phyloP scores from a whole-genome alignment of 2,888 invertebrate genomes.

The Phaonia tiefii region DNA sequence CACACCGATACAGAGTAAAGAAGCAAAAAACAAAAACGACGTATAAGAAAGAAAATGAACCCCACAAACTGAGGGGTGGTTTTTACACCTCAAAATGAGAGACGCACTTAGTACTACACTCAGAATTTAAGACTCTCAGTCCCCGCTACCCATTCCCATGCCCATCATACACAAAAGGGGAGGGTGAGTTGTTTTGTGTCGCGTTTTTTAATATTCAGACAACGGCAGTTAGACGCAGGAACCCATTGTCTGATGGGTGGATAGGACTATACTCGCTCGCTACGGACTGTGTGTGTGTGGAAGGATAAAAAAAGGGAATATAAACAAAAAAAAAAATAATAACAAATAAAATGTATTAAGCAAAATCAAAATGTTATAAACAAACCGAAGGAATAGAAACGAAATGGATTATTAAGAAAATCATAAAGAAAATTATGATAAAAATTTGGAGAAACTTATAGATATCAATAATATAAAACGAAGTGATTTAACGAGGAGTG shows the following conservation, averaged over 20 bases:
- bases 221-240: constrained; percentile 25
- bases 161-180: background rate
- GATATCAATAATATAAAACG: background rate
- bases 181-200: constrained; percentile 33
- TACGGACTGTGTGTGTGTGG: no score
- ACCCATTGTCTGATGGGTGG: constrained; percentile 36
- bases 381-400: background rate
- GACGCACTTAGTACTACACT: background rate
- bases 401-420: background rate
- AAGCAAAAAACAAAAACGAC: background rate
- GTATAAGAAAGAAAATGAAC: constrained; percentile 17
- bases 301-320: background rate
- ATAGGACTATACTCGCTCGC: constrained; percentile 5
- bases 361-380: constrained; percentile 4
- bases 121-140: background rate
- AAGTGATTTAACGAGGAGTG: background rate
- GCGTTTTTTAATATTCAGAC: constrained; percentile 41
- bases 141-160: no score
- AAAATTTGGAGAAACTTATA: background rate
- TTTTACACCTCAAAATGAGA: constrained; percentile 33
- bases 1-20: background rate
- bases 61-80: constrained; percentile 39
- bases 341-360: background rate
- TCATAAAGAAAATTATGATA: background rate
- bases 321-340: background rate